These are phyloP conservation scores for Dicerorhinus sumatrensis DNA, from an alignment of 2,113 vertebrate genomes.

Conservation along the genomic window DNA sequence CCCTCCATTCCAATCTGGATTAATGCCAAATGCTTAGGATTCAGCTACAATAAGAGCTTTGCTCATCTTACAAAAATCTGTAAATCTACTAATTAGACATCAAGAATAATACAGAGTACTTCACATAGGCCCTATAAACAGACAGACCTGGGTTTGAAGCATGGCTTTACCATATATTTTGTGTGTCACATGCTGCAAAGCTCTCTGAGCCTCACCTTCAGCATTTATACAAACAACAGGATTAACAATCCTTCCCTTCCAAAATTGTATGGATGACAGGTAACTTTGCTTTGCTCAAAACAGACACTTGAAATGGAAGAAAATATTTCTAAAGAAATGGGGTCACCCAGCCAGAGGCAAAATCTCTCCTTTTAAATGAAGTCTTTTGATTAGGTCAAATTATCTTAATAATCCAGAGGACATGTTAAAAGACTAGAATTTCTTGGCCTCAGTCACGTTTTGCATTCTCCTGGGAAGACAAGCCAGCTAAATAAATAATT, in stretches of 20 bases:
- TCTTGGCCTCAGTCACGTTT: not conserved
- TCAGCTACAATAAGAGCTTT: not conserved
- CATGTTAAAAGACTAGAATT: not conserved
- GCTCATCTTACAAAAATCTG: not conserved
- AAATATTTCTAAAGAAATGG: not conserved
- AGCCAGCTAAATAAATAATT: slow-evolving; percentile 29
- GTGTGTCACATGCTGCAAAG: not conserved
- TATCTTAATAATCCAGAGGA: not conserved
- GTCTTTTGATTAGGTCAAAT: slow-evolving; percentile 23
- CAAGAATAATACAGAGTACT: not conserved
- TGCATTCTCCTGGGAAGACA: not conserved
- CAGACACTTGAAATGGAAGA: not conserved
- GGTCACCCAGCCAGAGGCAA: not conserved
- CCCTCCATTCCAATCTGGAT: not conserved
- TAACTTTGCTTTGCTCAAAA: not conserved
- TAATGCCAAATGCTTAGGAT: not conserved
- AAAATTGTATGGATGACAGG: not conserved
- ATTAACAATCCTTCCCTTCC: not conserved
- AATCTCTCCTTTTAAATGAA: slow-evolving; percentile 35
- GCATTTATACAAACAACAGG: not conserved
- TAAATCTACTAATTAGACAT: not conserved
- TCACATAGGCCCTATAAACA: not conserved
- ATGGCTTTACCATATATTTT: not conserved
- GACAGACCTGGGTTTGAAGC: not conserved
- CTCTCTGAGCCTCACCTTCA: not conserved